Evolutionary conservation across 2,113 vertebrate genomes (phyloP), one percentile per base, ranked within the genome.

Genomic region (Corvus moneduloides): DNA sequence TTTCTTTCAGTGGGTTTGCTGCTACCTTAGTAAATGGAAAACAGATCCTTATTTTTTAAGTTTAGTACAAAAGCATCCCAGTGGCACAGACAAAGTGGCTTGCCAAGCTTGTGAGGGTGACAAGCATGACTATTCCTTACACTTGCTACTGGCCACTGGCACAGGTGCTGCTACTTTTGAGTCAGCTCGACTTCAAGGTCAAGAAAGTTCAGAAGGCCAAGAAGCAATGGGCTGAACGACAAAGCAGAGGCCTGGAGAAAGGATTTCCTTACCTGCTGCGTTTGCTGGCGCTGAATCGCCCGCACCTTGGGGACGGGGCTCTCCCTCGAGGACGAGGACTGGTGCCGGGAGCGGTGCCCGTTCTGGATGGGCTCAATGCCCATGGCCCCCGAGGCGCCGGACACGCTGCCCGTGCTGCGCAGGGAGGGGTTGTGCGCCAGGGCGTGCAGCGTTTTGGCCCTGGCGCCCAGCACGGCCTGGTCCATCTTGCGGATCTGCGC

Each of bases 401-500:
- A 98, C 62, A 97, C 52, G 90, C 99, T 99, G 93, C 99, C 98
- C 1, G 98, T 98, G 98, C 99, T 99, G 21, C 97, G 98, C 7
- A 98, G 84, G 1, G 99, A 99, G 2, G 98, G 89, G 37, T 98
- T 98, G 87, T 98, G 98, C 0, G 98, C 98, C 69, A 98, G 84
- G 0, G 98, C 98, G 33, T 97, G 98, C 0, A 98, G 97, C 0
- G 98, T 98, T 37, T 98, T 98, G 93, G 97, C 97, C 87, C 98
- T 96, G 41, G 98, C 93, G 2, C 98, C 98, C 78, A 98, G 94
- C 94, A 98, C 98, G 12, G 97, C 96, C 63, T 99, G 98, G 84
- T 99, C 99, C 90, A 98, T 98, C 93, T 98, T 99, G 55, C 98
- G 97, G 90, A 99, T 98, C 86, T 99, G 99, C 1, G 98, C 98